A percentile compares a stretch with the other conserved stretches of the same genome.
phyloP scores from a whole-genome alignment of 2,113 vertebrate species.

The Pygoscelis antarcticus region DNA sequence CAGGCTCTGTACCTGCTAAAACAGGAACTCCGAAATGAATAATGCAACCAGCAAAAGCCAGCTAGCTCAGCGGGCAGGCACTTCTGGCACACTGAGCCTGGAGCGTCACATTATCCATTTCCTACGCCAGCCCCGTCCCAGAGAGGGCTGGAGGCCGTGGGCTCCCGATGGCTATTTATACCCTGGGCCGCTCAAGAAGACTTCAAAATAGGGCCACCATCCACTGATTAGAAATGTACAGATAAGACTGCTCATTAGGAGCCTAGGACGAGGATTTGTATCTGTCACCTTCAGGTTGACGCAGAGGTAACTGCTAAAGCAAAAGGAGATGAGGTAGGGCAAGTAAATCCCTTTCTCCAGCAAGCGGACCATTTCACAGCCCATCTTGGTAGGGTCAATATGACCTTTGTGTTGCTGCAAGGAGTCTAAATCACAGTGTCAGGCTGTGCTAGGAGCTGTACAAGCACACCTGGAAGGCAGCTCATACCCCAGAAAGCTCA shows the following conservation, averaged over 20 bases:
- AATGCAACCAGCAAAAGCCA: constrained; percentile 30
- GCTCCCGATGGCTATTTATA: not conserved
- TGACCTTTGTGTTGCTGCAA: not conserved
- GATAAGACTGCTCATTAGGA: not conserved
- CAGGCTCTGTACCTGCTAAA: constrained; percentile 14
- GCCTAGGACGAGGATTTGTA: not conserved
- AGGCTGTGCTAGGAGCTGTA: not conserved
- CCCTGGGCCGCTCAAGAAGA: not conserved
- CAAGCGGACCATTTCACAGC: not conserved
- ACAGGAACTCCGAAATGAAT: constrained; percentile 20
- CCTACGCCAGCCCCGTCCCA: not conserved
- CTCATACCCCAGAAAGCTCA: not conserved
- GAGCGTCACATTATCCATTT: not conserved
- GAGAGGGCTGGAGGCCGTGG: not conserved
- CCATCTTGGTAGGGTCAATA: fast-evolving
- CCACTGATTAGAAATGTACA: not conserved
- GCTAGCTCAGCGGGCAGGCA: constrained; percentile 13
- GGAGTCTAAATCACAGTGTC: fast-evolving
- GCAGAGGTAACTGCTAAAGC: not conserved
- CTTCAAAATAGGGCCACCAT: not conserved
- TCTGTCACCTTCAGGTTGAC: not conserved
- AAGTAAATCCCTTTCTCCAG: not conserved
- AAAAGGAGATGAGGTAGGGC: not conserved
- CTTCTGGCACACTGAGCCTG: not conserved
- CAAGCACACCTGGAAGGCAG: not conserved